Evolutionary conservation across 2,888 invertebrate species (phyloP).

Genomic region (Troides helena): DNA sequence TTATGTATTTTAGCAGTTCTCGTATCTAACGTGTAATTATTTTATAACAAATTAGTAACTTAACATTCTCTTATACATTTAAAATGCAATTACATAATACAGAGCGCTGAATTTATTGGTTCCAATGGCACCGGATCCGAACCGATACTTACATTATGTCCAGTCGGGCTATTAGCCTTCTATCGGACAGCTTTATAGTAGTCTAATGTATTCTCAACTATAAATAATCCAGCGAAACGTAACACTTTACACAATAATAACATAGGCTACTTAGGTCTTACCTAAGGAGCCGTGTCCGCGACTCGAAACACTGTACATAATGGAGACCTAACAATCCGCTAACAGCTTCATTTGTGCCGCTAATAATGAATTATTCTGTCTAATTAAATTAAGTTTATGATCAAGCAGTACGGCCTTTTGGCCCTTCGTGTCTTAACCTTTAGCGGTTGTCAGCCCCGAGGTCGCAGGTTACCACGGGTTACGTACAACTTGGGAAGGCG

Average conservation of each 20-base stretch:
- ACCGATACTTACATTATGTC: slow-evolving; percentile 35
- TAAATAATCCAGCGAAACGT: slow-evolving; percentile 6
- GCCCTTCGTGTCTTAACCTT: slow-evolving; percentile 20
- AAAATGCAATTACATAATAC: background rate
- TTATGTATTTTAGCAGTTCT: background rate
- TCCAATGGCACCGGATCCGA: slow-evolving; percentile 28
- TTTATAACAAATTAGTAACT: slow-evolving; percentile 1
- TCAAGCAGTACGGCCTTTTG: slow-evolving; percentile 20
- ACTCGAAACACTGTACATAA: slow-evolving; percentile 29
- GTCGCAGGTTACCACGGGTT: slow-evolving; percentile 22
- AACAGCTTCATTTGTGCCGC: slow-evolving; percentile 37
- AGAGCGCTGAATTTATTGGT: slow-evolving; percentile 30
- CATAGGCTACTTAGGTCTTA: background rate
- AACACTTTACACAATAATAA: slow-evolving; percentile 9
- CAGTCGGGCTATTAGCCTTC: slow-evolving; percentile 39
- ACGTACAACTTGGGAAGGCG: slow-evolving; percentile 17
- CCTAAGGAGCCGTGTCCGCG: background rate
- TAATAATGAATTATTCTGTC: slow-evolving; percentile 34
- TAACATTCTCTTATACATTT: background rate
- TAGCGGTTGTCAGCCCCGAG: slow-evolving; percentile 23
- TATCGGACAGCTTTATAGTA: slow-evolving; percentile 35
- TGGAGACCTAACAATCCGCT: slow-evolving; percentile 35
- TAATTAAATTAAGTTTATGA: slow-evolving; percentile 33
- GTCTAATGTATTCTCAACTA: slow-evolving; percentile 23
- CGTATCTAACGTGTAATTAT: slow-evolving; percentile 8